Evolutionary conservation across 2,113 vertebrate genomes (phyloP).

Genomic region (Podiceps cristatus): DNA sequence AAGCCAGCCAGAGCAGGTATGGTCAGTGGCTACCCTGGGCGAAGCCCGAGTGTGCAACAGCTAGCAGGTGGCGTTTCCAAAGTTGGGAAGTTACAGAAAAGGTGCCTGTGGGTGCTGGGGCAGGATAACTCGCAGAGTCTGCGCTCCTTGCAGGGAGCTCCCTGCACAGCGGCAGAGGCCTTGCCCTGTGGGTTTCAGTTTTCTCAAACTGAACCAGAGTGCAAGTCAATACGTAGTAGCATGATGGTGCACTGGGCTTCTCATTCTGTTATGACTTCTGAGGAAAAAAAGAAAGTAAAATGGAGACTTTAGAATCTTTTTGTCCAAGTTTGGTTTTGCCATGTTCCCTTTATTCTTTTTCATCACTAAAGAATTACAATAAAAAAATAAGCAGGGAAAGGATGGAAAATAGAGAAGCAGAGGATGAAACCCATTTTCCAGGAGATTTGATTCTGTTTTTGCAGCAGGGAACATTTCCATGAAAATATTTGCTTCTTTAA

Average conservation of each 20-base stretch:
- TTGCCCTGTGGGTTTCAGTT: not conserved
- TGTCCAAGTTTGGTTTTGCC: not conserved
- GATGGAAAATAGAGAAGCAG: not conserved
- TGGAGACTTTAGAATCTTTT: not conserved
- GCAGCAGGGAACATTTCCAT: not conserved
- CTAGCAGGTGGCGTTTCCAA: not conserved
- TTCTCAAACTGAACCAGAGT: not conserved
- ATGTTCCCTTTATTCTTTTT: not conserved
- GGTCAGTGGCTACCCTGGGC: not conserved
- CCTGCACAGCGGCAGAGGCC: not conserved
- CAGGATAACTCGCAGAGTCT: not conserved
- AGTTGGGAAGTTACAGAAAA: not conserved
- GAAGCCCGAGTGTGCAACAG: too few species aligned
- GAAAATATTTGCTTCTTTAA: not conserved
- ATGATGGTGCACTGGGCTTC: rapidly evolving
- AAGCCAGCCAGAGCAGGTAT: rapidly evolving
- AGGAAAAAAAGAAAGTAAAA: not conserved
- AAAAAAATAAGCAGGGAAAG: not conserved
- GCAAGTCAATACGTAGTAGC: not conserved
- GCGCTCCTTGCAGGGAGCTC: not conserved
- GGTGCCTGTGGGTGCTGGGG: rapidly evolving
- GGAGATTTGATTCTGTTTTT: not conserved
- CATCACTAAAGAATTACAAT: not conserved
- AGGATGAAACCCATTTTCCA: not conserved
- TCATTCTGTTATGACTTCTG: not conserved